These are phyloP conservation scores for Deilephila elpenor DNA, from an alignment of 2,888 invertebrate genomes.

Conservation along the genomic window DNA sequence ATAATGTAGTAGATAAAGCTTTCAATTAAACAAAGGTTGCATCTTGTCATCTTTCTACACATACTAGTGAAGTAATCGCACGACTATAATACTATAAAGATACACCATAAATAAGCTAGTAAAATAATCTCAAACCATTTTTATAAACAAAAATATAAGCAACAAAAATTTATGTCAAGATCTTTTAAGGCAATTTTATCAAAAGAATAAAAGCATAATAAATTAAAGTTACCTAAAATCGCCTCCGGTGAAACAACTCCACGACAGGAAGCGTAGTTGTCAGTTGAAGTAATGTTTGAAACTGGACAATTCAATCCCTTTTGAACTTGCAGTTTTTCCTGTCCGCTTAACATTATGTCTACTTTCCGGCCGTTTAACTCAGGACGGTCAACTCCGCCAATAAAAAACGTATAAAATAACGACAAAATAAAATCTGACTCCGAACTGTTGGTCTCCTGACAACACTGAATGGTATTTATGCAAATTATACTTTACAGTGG, in stretches of 20 bases:
- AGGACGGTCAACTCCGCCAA: conserved; percentile 55
- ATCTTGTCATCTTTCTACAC: no score
- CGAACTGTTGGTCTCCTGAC: conserved; percentile 49
- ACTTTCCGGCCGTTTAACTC: conserved; percentile 64
- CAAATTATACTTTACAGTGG: conserved; percentile 62
- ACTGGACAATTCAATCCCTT: conserved; percentile 48
- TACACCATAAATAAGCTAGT: no score
- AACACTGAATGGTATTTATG: conserved; percentile 59
- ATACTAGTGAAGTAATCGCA: no score
- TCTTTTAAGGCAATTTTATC: not conserved
- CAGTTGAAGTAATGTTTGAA: conserved; percentile 36
- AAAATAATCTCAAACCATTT: no score
- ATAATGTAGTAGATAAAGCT: no score
- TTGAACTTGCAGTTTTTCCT: conserved; percentile 56
- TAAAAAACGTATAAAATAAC: conserved; percentile 67
- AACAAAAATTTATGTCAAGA: no score
- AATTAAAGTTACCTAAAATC: conserved; percentile 2
- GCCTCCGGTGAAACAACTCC: conserved; percentile 9
- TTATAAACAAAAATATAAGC: no score
- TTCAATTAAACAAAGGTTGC: no score
- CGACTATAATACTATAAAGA: no score
- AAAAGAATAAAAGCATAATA: conserved; percentile 31
- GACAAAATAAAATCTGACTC: conserved; percentile 57
- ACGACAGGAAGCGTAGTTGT: conserved; percentile 34
- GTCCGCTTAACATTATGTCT: conserved; percentile 61